phyloP scores from a whole-genome alignment of 2,797 vertebrate species.

The Lates japonicus region DNA sequence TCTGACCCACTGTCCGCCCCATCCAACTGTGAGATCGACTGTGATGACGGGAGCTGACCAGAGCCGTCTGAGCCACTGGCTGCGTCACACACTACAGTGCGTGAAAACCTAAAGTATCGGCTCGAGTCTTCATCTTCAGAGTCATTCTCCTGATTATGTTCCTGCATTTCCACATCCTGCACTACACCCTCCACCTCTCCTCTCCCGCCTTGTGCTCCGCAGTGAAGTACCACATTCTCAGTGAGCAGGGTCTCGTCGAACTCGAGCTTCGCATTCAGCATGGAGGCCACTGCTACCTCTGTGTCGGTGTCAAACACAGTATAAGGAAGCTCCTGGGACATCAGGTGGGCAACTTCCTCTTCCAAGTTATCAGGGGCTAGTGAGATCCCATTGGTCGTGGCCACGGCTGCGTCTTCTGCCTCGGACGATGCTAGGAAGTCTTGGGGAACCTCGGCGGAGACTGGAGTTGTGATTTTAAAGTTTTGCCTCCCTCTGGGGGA shows the following conservation, averaged over 20 bases:
- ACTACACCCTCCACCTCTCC: constrained; percentile 58
- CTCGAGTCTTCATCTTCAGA: constrained; percentile 84
- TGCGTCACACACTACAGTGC: constrained; percentile 85
- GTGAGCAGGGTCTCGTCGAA: constrained; percentile 90
- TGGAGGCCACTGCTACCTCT: constrained; percentile 88
- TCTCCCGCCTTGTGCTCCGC: constrained; percentile 63
- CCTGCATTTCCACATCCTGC: constrained; percentile 51
- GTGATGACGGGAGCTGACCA: constrained; percentile 64
- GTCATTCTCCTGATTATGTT: constrained; percentile 32
- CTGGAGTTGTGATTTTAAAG: constrained; percentile 79
- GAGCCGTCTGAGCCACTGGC: constrained; percentile 64
- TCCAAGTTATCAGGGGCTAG: constrained; percentile 77
- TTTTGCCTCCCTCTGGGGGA: constrained; percentile 76
- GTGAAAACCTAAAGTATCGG: constrained; percentile 87
- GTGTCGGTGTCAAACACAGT: constrained; percentile 83
- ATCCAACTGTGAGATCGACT: constrained; percentile 90
- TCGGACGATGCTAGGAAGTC: constrained; percentile 84
- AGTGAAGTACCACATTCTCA: constrained; percentile 84
- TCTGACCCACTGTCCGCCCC: constrained; percentile 92
- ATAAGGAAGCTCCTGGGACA: constrained; percentile 85
- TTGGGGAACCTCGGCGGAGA: constrained; percentile 83
- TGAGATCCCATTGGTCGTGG: constrained; percentile 79
- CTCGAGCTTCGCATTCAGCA: constrained; percentile 89
- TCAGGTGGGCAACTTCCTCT: constrained; percentile 79
- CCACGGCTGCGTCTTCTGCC: constrained; percentile 81